Conservation (phyloP, 2,797 vertebrate species). For the Hydrolagus colliei region DNA sequence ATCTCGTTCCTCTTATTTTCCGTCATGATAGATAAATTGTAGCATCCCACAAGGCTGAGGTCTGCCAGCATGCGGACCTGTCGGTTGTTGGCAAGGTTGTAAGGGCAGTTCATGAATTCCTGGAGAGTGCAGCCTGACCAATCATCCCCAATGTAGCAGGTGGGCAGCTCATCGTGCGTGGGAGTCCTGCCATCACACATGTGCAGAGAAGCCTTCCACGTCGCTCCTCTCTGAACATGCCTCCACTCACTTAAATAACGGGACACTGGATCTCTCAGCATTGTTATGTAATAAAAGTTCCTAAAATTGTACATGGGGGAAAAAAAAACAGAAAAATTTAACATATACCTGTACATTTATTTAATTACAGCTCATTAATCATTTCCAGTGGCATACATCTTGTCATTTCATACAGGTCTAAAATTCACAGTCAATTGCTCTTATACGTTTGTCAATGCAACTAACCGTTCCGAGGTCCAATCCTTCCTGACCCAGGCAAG, state of each 20-base stretch:
- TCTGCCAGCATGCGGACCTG: slow-evolving; percentile 95
- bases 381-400: too few relatives aligned
- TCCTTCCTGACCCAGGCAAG: too few relatives aligned
- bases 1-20: slow-evolving; percentile 81
- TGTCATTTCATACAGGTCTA: too few relatives aligned
- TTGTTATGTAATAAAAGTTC: slow-evolving; percentile 95
- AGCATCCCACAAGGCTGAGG: slow-evolving; percentile 73
- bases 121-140: slow-evolving; percentile 82
- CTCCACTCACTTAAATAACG: slow-evolving; percentile 95
- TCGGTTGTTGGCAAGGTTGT: slow-evolving; percentile 87
- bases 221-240: slow-evolving; percentile 88
- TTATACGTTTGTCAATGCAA: too few relatives aligned
- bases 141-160: slow-evolving; percentile 81
- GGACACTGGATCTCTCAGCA: slow-evolving; percentile 87
- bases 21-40: slow-evolving; percentile 81
- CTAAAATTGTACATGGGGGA: slow-evolving; percentile 53
- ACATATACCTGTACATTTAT: not conserved
- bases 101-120: slow-evolving; percentile 85
- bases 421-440: too few relatives aligned
- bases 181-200: slow-evolving; percentile 86
- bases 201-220: slow-evolving; percentile 90
- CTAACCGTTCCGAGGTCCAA: too few relatives aligned
- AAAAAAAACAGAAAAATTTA: not conserved
- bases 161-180: slow-evolving; percentile 80
- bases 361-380: too few relatives aligned